Conservation (phyloP, 2,888 invertebrate genomes). For the Nomada fucata region DNA sequence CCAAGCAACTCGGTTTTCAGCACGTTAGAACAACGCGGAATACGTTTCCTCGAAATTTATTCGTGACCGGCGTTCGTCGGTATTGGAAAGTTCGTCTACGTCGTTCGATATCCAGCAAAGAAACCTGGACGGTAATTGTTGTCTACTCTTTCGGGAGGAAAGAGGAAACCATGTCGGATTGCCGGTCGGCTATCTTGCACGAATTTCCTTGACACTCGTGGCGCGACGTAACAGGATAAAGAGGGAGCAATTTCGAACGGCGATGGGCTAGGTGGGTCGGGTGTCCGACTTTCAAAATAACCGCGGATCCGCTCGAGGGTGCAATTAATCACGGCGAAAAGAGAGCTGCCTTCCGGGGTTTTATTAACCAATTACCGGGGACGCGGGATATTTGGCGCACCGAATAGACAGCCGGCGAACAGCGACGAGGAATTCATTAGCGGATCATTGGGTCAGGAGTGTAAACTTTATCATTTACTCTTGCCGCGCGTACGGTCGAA, state of each 20-base stretch:
- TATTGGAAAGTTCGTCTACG: background rate
- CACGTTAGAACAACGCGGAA: constrained; percentile 20
- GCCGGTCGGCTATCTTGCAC: constrained; percentile 7
- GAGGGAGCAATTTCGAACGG: constrained; percentile 46
- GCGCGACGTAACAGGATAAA: constrained; percentile 52
- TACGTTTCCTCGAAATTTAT: background rate
- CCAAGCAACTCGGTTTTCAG: constrained; percentile 8
- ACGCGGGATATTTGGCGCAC: constrained; percentile 72
- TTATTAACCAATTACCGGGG: constrained; percentile 77
- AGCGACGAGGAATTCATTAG: constrained; percentile 71
- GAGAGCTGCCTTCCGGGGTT: constrained; percentile 76
- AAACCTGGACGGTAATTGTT: background rate
- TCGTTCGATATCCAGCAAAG: background rate
- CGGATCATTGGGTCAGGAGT: constrained; percentile 56
- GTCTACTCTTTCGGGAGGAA: background rate
- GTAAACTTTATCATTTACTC: constrained; percentile 45
- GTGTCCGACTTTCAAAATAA: constrained; percentile 64
- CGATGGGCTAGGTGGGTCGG: constrained; percentile 41
- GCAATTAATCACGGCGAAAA: constrained; percentile 78
- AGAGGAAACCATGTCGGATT: background rate
- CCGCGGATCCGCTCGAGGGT: constrained; percentile 66
- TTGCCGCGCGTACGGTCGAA: constrained; percentile 14
- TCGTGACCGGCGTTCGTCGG: background rate
- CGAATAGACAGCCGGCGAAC: constrained; percentile 75
- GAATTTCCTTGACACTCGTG: constrained; percentile 28